Evolutionary conservation across 2,888 invertebrate species (phyloP), one percentile per base, ranked within the genome.

Genomic region (Lepeophtheirus nordmannii): DNA sequence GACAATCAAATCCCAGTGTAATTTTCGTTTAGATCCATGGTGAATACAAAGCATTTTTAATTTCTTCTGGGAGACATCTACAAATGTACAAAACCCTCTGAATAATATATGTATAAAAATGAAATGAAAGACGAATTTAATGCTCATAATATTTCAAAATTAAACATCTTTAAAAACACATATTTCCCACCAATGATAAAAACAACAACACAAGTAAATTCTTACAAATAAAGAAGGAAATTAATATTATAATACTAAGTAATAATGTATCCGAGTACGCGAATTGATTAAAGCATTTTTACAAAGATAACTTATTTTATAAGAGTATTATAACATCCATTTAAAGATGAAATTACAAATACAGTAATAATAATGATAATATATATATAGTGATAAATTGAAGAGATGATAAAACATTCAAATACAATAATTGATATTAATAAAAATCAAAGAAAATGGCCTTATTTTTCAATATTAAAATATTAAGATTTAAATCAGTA

Each of bases 71-170:
- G n/a, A n/a, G n/a, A n/a, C n/a, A n/a, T n/a, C n/a, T n/a, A n/a
- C n/a, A n/a, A n/a, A n/a, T n/a, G n/a, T n/a, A n/a, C n/a, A n/a
- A n/a, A n/a, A n/a, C n/a, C n/a, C n/a, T n/a, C n/a, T n/a, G n/a
- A n/a, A n/a, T n/a, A n/a, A n/a, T n/a, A n/a, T n/a, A n/a, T n/a
- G n/a, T n/a, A 30, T 30, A 30, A 30, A 30, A 30, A 30, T 30
- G 30, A 30, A 30, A 30, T 30, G 7, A 30, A 30, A 30, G 30
- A 87, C 87, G 53, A 46, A n/a, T 46, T 46, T n/a, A 46, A 46
- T 46, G 53, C 53, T n/a, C 53, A 46, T 46, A 17, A 46, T 46
- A 46, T 46, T 46, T 46, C 53, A 46, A 46, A 46, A 46, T n/a
- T 46, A 17, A 5, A 46, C n/a, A n/a, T 46, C 8, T 46, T 14